Conservation (phyloP, 2,797 vertebrate species). For the Adrianichthys oophorus region DNA sequence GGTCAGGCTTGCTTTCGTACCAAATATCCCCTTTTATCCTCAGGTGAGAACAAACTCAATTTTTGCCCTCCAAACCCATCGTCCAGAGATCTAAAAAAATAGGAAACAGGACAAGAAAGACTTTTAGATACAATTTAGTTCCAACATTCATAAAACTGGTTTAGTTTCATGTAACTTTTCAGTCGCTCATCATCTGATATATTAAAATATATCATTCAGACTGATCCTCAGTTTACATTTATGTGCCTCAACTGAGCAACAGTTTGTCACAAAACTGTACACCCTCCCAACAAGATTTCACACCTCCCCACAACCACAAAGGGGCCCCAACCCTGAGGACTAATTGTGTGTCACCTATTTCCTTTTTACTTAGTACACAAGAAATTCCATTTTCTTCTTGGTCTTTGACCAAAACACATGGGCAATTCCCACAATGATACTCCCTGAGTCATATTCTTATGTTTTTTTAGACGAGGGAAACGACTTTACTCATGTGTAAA, state of each 20-base stretch:
- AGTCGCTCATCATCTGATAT: background rate
- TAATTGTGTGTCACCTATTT: conserved; percentile 58
- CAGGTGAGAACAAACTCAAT: conserved; percentile 67
- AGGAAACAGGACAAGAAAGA: conserved; percentile 13
- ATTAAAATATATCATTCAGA: background rate
- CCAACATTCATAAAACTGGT: background rate
- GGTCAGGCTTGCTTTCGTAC: conserved; percentile 85
- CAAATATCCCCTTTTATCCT: conserved; percentile 69
- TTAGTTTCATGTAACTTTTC: conserved; percentile 1
- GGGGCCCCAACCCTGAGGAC: conserved; percentile 36
- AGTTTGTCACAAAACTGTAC: conserved; percentile 46
- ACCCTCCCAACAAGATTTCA: conserved; percentile 21
- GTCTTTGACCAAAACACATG: conserved; percentile 36
- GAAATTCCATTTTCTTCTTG: conserved; percentile 26
- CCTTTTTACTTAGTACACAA: conserved; percentile 44
- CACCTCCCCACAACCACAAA: conserved; percentile 50
- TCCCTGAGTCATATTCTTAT: conserved; percentile 24
- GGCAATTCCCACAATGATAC: conserved; percentile 49
- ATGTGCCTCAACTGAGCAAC: conserved; percentile 34
- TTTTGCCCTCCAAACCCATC: conserved; percentile 70
- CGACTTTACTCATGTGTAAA: background rate
- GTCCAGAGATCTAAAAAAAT: conserved; percentile 56
- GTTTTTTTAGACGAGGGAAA: conserved; percentile 22
- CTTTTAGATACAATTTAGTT: conserved; percentile 18
- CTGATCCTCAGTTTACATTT: conserved; percentile 7